Conservation (phyloP, 1,140 invertebrate species). For the Macrocentrus cingulum region DNA sequence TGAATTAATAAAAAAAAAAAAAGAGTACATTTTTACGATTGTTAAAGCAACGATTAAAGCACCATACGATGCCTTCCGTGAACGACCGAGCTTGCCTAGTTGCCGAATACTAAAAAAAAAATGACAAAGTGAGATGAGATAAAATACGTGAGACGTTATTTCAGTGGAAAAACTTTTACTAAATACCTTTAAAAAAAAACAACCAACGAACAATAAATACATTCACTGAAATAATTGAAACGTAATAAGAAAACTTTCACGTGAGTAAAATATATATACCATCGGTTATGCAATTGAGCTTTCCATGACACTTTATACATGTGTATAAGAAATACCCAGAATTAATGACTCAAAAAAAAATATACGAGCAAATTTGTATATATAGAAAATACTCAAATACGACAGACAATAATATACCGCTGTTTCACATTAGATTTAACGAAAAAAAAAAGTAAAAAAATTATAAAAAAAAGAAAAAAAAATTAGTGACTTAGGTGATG, state of each 20-base stretch:
- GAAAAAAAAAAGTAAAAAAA: slow-evolving; percentile 22
- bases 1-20: slow-evolving; percentile 36
- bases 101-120: slow-evolving; percentile 40
- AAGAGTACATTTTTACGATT: slow-evolving; percentile 32
- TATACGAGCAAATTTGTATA: slow-evolving; percentile 21
- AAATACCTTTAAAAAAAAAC: too few relatives aligned
- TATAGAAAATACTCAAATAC: slow-evolving; percentile 45
- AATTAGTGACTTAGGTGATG: slow-evolving; percentile 31
- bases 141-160: slow-evolving; percentile 18
- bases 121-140: slow-evolving; percentile 28
- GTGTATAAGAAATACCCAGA: slow-evolving; percentile 16
- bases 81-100: slow-evolving; percentile 59
- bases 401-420: slow-evolving; percentile 55
- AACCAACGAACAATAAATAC: too few relatives aligned
- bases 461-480: slow-evolving; percentile 29
- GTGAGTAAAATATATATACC: too few relatives aligned
- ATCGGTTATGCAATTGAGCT: slow-evolving; percentile 53
- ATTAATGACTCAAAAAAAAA: slow-evolving; percentile 31
- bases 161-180: too few relatives aligned
- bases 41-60: slow-evolving; percentile 48
- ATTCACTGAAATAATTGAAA: too few relatives aligned
- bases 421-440: slow-evolving; percentile 49
- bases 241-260: too few relatives aligned
- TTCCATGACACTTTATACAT: slow-evolving; percentile 49
- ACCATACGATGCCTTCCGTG: slow-evolving; percentile 60